phyloP scores from a whole-genome alignment of 1,140 invertebrate genomes.

The Holotrichia oblita region DNA sequence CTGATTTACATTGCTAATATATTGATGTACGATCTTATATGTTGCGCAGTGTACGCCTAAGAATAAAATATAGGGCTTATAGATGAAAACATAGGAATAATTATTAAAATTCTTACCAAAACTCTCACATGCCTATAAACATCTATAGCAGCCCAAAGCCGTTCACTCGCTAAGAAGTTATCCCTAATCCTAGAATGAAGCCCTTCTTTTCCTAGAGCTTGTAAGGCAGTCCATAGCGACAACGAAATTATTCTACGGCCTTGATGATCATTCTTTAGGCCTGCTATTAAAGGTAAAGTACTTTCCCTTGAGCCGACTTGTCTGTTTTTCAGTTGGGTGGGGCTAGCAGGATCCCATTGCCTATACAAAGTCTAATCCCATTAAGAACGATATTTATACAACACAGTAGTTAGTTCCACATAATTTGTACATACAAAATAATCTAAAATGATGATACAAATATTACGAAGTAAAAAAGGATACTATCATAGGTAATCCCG shows the following conservation, averaged over 20 bases:
- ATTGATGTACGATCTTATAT: too few species aligned
- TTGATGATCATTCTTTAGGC: conserved; percentile 65
- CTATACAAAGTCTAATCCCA: conserved; percentile 66
- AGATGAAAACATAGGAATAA: background rate
- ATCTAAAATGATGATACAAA: too few species aligned
- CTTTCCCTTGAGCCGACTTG: conserved; percentile 69
- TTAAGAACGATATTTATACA: conserved; percentile 26
- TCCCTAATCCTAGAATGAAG: conserved; percentile 76
- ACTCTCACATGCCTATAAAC: conserved; percentile 76
- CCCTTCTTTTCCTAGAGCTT: conserved; percentile 79
- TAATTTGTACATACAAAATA: too few species aligned
- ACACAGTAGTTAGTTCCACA: background rate
- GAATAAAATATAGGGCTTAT: background rate
- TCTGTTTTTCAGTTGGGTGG: conserved; percentile 57
- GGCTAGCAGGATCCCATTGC: conserved; percentile 59
- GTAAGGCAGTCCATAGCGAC: conserved; percentile 84
- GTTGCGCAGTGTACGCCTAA: too few species aligned
- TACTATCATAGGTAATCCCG: conserved; percentile 91
- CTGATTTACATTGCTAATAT: conserved; percentile 10
- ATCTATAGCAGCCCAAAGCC: conserved; percentile 76
- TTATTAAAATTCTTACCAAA: conserved; percentile 66
- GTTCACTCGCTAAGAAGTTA: conserved; percentile 79
- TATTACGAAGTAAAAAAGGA: conserved; percentile 68
- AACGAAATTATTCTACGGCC: conserved; percentile 76
- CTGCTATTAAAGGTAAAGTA: conserved; percentile 76